A percentile compares a stretch with the other conserved stretches of the same genome.
These are phyloP conservation scores for Acipenser transmontanus DNA, from an alignment of 2,797 vertebrate genomes.

Conservation along the genomic window DNA sequence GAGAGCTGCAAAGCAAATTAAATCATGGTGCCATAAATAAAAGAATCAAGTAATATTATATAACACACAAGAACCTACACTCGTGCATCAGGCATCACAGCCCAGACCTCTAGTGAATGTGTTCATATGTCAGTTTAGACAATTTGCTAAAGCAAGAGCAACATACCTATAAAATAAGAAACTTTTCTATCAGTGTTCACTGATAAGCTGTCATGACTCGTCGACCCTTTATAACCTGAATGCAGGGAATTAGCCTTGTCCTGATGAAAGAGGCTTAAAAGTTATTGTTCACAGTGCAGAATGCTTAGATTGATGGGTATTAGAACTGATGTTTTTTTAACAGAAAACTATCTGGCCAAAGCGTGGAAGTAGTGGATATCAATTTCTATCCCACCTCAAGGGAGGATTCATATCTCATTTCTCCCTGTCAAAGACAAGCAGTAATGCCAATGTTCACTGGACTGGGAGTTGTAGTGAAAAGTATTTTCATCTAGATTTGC, in stretches of 20 bases:
- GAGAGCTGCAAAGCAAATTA: too few species aligned
- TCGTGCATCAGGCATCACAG: too few species aligned
- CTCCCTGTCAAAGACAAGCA: slow-evolving; percentile 46
- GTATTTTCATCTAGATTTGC: slow-evolving; percentile 45
- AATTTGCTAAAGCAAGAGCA: too few species aligned
- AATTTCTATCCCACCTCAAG: slow-evolving; percentile 53
- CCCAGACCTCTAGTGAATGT: too few species aligned
- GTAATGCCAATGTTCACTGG: slow-evolving; percentile 12
- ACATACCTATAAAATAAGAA: too few species aligned
- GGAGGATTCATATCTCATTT: slow-evolving; percentile 51
- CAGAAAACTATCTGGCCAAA: slow-evolving; percentile 43
- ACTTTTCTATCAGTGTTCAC: slow-evolving; percentile 32
- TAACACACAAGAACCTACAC: too few species aligned
- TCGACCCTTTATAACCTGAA: slow-evolving; percentile 42
- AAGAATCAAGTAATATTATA: too few species aligned
- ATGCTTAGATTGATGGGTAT: slow-evolving; percentile 1
- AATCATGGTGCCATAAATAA: too few species aligned
- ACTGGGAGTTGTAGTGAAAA: slow-evolving; percentile 35
- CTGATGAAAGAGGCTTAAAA: slow-evolving; percentile 50
- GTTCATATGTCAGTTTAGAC: too few species aligned
- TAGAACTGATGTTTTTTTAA: neutral
- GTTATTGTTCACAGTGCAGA: slow-evolving; percentile 26
- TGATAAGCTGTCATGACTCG: slow-evolving; percentile 39
- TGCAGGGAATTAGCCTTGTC: slow-evolving; percentile 44
- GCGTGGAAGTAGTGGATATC: slow-evolving; percentile 50